A percentile compares a stretch with the other conserved stretches of the same genome.
phyloP scores from a whole-genome alignment of 2,888 invertebrate species.

The Drosophila rubida region DNA sequence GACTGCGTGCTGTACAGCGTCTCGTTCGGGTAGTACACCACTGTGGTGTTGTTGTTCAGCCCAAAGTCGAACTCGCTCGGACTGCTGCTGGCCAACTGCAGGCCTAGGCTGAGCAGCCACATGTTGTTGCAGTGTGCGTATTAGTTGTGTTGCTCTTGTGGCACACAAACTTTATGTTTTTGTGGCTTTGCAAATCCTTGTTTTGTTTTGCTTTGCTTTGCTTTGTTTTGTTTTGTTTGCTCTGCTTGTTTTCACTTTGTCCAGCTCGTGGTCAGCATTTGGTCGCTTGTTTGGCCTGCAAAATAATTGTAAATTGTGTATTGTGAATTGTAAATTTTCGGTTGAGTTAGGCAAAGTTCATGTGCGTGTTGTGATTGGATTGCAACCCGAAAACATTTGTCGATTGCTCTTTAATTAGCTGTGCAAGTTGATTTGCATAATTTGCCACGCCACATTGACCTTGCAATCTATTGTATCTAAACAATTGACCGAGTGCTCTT shows the following conservation, averaged over 20 bases:
- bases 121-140: conserved; percentile 21
- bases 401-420: not conserved
- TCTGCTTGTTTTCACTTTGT: conserved; percentile 14
- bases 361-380: not conserved
- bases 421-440: not conserved
- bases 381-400: not conserved
- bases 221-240: not conserved
- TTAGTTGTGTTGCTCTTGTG: not conserved
- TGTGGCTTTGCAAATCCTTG: conserved; percentile 5
- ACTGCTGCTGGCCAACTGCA: conserved; percentile 52
- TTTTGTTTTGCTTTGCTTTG: conserved; percentile 8
- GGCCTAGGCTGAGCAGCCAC: conserved; percentile 58
- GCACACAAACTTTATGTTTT: not conserved
- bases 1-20: conserved; percentile 36
- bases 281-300: conserved; percentile 38
- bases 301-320: conserved; percentile 39
- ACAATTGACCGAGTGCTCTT: not conserved
- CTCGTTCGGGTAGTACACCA: conserved; percentile 38
- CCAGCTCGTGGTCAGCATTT: conserved; percentile 10
- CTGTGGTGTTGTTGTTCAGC: conserved; percentile 12
- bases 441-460: not conserved
- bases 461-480: not conserved
- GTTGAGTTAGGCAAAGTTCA: not conserved
- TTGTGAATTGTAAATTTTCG: conserved; percentile 3
- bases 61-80: conserved; percentile 30